phyloP scores from a whole-genome alignment of 1,140 invertebrate species.

The Drosophila nebulosa region DNA sequence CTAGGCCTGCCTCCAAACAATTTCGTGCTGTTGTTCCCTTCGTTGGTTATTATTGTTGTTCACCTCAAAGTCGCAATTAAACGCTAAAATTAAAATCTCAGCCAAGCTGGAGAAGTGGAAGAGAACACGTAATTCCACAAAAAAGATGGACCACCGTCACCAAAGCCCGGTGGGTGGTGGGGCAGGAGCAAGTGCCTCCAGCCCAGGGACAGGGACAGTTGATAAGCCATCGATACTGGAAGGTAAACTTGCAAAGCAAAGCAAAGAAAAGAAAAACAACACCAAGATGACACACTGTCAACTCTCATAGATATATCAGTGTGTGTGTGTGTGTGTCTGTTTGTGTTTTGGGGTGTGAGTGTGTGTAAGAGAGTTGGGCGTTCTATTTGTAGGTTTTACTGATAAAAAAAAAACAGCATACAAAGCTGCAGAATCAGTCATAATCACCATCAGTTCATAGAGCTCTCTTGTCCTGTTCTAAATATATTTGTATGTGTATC shows the following conservation, averaged over 20 bases:
- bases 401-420: constrained; percentile 1
- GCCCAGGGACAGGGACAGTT: constrained; percentile 15
- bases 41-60: neutral
- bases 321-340: neutral
- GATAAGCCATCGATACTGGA: constrained; percentile 73
- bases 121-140: constrained; percentile 76
- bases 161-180: constrained; percentile 44
- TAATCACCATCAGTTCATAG: neutral
- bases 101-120: constrained; percentile 80
- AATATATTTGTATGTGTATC: constrained; percentile 6
- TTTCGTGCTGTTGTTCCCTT: neutral
- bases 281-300: neutral
- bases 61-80: neutral
- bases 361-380: neutral
- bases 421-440: neutral
- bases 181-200: constrained; percentile 11
- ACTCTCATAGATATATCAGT: neutral
- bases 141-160: constrained; percentile 70
- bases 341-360: neutral
- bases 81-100: constrained; percentile 3
- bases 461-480: constrained; percentile 19
- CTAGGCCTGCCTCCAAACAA: neutral
- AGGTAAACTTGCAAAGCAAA: constrained; percentile 45
- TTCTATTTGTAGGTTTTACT: neutral
- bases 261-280: neutral